Base-by-base conservation (phyloP, 2,113 vertebrate species). In the Eulemur macaco region DNA sequence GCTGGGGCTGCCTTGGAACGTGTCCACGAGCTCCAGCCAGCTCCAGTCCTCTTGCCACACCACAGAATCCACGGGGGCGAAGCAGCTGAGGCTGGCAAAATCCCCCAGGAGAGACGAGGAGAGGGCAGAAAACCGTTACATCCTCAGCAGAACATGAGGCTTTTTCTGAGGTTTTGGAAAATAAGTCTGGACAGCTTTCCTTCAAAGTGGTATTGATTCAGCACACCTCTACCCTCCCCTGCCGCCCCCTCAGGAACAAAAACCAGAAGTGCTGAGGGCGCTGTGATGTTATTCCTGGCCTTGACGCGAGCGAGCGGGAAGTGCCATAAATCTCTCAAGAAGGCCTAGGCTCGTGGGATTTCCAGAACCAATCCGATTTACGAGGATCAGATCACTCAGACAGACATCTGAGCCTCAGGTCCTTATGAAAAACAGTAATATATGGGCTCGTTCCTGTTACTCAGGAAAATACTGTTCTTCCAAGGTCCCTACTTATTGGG, bases 271-370 rank as follows among this genome's bases (percentile, higher is more conserved):
- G 93, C 82, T 20, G 25, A 91, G 97, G 96, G 95, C 89, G 54
- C 89, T 0, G 5, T 15, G 47, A 89, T 94, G 97, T 97, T 96
- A 92, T 91, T 96, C 87, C 90, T 97, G 91, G 71, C 95, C 95
- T 84, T 31, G 1, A 14, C 50, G 4, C 18, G 3, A 29, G 52
- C 4, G 56, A 29, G 78, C 37, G 29, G 97, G 93, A 96, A 97
- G 84, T 52, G 39, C 74, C 77, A 91, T 96, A 98, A 98, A 97
- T 60, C 94, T 95, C 76, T 80, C 56, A 89, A 95, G 85, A 94
- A 50, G 42, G 82, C 50, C 60, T 12, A 76, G 82, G 73, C 89
- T 87, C 87, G 11, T 39, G 76, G 80, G 86, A 85, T 90, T 86
- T 91, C 94, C 80, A 97, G 92, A 89, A 94, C 87, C 95, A 92